Evolutionary conservation across 2,797 vertebrate genomes (phyloP), one percentile per base, ranked within the genome.

Genomic region (Cryptoprocta ferox): DNA sequence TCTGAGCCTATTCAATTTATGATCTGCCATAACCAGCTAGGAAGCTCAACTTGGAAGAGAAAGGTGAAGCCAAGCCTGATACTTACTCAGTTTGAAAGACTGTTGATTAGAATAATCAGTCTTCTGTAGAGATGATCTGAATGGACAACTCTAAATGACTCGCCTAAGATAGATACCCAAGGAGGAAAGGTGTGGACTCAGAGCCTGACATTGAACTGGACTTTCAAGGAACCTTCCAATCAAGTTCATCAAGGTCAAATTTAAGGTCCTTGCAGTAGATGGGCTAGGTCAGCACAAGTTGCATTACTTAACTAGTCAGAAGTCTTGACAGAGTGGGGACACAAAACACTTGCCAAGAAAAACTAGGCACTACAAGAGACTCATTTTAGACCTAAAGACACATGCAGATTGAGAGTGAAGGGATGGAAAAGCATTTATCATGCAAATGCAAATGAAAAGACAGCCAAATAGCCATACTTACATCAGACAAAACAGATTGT

Each of bases 41-140:
- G 28, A 71, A 28, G 63, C 10, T 56, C 2, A 4, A 48, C n/a
- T 19, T 37, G n/a, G 45, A 73, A 59, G 12, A 70, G n/a, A 89
- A 42, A 78, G 19, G 19, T 32, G 6, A 61, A 53, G 35, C 14
- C 6, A 24, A 18, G 7, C 8, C 68, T 91, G 93, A 87, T 75
- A 59, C 70, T 97, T 75, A 59, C 70, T 97, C 94, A 95, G 2
- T 91, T 95, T 88, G 90, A 90, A 93, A 97, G 83, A 90, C 2
- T 83, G 63, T 92, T 93, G 89, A 91, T 96, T 96, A 63, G 32
- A 71, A 42, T 12, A 48, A 56, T 15, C 45, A 14, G 8, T 56
- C 10, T 90, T 87, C 91, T 78, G 87, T 71, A 80, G 88, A 92
- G 95, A 97, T 24, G 28, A 0, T 92, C 76, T 92, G 73, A 97